Conservation (phyloP, 2,797 vertebrate genomes). For the Clarias laeviceps region DNA sequence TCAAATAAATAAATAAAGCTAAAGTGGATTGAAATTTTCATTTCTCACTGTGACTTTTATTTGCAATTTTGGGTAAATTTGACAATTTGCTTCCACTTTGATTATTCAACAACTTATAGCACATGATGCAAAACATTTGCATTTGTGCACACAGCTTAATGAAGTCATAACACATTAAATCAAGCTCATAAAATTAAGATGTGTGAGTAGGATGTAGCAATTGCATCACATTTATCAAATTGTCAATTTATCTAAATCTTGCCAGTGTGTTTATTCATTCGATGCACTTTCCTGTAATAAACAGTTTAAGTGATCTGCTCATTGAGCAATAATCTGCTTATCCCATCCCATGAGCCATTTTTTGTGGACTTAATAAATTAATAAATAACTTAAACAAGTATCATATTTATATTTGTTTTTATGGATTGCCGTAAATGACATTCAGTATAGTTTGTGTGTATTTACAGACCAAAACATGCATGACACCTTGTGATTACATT, state of each 20-base stretch:
- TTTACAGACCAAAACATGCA: too few relatives aligned
- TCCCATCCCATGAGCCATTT: background rate
- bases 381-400: background rate
- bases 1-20: background rate
- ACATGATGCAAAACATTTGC: background rate
- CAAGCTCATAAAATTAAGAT: background rate
- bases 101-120: background rate
- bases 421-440: background rate
- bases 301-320: background rate
- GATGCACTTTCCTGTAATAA: background rate
- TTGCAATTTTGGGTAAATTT: background rate
- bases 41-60: background rate
- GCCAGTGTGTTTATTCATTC: background rate
- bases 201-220: background rate
- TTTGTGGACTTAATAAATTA: background rate
- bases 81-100: background rate
- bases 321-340: background rate
- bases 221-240: background rate
- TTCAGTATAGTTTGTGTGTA: background rate
- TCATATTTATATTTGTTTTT: background rate
- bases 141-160: background rate
- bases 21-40: background rate
- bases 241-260: background rate
- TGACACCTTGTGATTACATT: background rate
- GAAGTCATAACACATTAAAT: background rate